Evolutionary conservation across 2,113 vertebrate species (phyloP).

Genomic region (Oryzias javanicus): DNA sequence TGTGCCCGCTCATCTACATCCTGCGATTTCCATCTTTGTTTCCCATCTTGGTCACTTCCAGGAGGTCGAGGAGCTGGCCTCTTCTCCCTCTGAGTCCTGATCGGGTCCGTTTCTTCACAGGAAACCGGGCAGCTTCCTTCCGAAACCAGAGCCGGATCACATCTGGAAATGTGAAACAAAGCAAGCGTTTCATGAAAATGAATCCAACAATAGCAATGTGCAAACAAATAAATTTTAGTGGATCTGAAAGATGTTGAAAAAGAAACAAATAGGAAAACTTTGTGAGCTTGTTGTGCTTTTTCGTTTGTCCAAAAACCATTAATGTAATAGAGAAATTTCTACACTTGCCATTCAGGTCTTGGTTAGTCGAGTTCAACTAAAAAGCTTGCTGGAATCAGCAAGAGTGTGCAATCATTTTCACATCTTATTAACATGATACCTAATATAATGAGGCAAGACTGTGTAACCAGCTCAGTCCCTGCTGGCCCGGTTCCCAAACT

Average conservation of each 20-base stretch:
- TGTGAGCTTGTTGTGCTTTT: background rate
- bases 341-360: no score
- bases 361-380: no score
- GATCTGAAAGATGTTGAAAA: background rate
- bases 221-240: background rate
- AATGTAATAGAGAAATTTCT: background rate
- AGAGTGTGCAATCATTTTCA: background rate
- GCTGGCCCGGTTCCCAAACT: conserved; percentile 1
- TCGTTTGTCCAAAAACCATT: background rate
- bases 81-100: conserved; percentile 39
- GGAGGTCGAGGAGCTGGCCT: conserved; percentile 68
- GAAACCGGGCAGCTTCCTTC: background rate
- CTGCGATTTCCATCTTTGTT: conserved; percentile 12
- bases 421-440: background rate
- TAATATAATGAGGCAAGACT: conserved; percentile 14
- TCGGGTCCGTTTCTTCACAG: conserved; percentile 26
- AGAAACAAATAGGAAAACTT: background rate
- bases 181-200: background rate
- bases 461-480: conserved; percentile 38
- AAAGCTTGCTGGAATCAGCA: background rate
- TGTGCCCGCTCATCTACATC: background rate
- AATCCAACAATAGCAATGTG: background rate
- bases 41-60: conserved; percentile 20
- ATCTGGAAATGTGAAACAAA: conserved; percentile 33
- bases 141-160: background rate